A percentile compares a stretch with the other conserved stretches of the same genome.
These are phyloP conservation scores for Petrocephalus schoutedeni DNA, from an alignment of 2,797 vertebrate species.

Conservation along the genomic window DNA sequence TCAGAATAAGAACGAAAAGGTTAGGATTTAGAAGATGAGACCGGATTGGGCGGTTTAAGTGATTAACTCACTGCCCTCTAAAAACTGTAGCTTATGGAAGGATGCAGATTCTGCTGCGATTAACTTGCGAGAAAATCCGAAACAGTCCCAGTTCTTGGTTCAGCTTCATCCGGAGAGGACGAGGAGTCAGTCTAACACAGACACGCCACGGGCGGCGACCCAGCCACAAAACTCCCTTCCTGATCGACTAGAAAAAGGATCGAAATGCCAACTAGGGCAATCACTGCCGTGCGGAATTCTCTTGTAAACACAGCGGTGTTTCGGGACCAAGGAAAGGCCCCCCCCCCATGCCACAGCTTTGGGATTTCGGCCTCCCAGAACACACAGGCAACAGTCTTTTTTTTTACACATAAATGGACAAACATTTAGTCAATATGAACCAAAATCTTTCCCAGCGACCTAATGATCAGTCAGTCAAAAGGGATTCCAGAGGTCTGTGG, in stretches of 20 bases:
- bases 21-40: not conserved
- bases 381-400: not conserved
- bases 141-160: not conserved
- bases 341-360: not conserved
- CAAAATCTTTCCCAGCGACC: not conserved
- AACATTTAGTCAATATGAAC: not conserved
- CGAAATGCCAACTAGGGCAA: not conserved
- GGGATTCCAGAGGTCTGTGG: not conserved
- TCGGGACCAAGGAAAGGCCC: not conserved
- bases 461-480: not conserved
- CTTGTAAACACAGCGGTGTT: not conserved
- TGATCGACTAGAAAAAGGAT: not conserved
- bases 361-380: not conserved
- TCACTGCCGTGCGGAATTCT: not conserved
- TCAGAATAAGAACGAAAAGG: not conserved
- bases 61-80: conserved; percentile 1
- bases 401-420: not conserved
- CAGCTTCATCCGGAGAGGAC: not conserved
- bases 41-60: not conserved
- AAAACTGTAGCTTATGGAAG: not conserved
- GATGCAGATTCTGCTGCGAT: not conserved
- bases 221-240: not conserved
- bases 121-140: not conserved
- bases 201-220: not conserved
- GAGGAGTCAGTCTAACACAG: not conserved